Evolutionary conservation across 2,888 invertebrate genomes (phyloP).

Genomic region (Netelia melanura): DNA sequence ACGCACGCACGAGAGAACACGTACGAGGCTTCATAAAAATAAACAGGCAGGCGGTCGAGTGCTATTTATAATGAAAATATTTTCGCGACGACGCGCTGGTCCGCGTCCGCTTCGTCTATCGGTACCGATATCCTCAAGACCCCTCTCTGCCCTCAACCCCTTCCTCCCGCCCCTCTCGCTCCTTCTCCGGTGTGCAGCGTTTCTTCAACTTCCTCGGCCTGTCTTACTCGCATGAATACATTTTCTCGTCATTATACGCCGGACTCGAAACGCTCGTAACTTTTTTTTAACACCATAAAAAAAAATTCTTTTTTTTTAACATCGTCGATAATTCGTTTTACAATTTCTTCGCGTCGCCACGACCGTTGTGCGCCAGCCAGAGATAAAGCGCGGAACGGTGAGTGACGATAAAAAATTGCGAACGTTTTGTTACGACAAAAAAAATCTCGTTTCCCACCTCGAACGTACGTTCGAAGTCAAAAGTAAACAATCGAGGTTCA

Average conservation of each 20-base stretch:
- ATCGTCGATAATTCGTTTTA: background rate
- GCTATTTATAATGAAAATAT: constrained; percentile 84
- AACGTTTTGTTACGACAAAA: background rate
- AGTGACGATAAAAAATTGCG: background rate
- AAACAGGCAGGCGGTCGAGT: constrained; percentile 75
- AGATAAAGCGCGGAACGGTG: too few species aligned
- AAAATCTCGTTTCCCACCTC: too few species aligned
- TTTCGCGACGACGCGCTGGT: constrained; percentile 76
- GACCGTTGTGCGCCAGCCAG: too few species aligned
- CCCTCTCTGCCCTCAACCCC: background rate
- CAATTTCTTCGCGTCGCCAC: background rate
- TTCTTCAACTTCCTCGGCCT: constrained; percentile 34
- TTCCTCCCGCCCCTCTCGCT: background rate
- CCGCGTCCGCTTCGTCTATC: constrained; percentile 73
- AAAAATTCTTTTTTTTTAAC: background rate
- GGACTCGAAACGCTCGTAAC: too few species aligned
- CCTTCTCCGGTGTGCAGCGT: background rate
- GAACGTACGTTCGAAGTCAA: too few species aligned
- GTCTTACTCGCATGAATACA: constrained; percentile 4
- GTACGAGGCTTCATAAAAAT: constrained; percentile 75
- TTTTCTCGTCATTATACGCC: too few species aligned
- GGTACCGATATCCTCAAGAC: constrained; percentile 65
- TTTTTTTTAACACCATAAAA: background rate
- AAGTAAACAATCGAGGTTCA: constrained; percentile 1
- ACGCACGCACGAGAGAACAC: constrained; percentile 35